These are phyloP conservation scores for Poeciliopsis infans DNA, from an alignment of 2,797 vertebrate species.

Conservation along the genomic window DNA sequence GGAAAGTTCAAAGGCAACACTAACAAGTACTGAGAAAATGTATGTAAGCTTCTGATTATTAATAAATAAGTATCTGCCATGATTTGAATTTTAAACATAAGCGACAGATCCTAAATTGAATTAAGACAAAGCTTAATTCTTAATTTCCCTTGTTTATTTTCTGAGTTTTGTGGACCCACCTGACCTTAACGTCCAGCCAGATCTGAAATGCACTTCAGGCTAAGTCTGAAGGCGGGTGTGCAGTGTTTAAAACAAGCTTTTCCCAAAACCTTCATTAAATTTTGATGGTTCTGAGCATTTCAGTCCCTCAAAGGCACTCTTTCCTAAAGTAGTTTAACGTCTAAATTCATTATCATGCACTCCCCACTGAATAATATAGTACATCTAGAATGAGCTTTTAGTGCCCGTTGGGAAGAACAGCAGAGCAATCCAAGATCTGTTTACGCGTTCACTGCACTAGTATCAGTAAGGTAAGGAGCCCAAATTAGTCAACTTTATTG, in stretches of 20 bases:
- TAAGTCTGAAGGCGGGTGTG: not conserved
- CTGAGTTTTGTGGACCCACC: not conserved
- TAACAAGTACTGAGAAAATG: not conserved
- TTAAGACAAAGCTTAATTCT: slow-evolving; percentile 1
- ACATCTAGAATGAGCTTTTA: slow-evolving; percentile 18
- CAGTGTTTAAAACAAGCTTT: slow-evolving; percentile 33
- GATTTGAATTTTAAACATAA: not conserved
- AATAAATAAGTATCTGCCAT: no score
- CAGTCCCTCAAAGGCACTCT: slow-evolving; percentile 36
- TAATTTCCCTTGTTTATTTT: not conserved
- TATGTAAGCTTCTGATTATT: not conserved
- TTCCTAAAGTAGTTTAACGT: slow-evolving; percentile 32
- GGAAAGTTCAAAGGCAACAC: not conserved
- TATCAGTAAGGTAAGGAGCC: slow-evolving; percentile 3
- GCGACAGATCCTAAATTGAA: not conserved
- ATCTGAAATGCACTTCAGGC: not conserved
- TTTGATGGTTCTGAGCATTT: slow-evolving; percentile 45
- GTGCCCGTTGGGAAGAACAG: not conserved
- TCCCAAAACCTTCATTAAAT: slow-evolving; percentile 42
- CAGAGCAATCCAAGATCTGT: slow-evolving; percentile 4
- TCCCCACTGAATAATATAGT: slow-evolving; percentile 29
- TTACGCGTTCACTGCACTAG: not conserved
- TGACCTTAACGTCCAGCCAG: not conserved
- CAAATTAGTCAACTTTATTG: slow-evolving; percentile 1
- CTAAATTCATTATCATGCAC: slow-evolving; percentile 43